Base-by-base conservation (phyloP, 2,113 vertebrate genomes). In the Sylvicapra grimmia region DNA sequence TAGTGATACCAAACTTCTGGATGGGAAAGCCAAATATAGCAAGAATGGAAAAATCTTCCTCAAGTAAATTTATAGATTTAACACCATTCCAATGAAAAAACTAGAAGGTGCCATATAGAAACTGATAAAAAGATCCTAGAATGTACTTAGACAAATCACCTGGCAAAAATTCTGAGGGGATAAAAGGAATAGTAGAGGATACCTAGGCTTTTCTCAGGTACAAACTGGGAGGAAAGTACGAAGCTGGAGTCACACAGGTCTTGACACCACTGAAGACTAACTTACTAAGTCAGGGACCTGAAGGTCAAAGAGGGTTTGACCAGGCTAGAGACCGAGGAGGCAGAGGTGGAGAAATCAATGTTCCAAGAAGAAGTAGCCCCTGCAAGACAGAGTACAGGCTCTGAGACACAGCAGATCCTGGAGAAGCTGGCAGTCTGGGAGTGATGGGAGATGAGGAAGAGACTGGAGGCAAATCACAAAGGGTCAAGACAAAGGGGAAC, bases 31-130 rank as follows among this genome's bases (percentile, higher is more conserved):
- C 87, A 94, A 68, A 86, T 56, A 51, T 25, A 79, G n/a, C 11
- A 91, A 91, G 72, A 85, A 91, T 44, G 14, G 29, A 88, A 95
- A 88, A 82, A 59, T 1, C 51, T 86, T 85, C 21, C 31, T 18
- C 11, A 80, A 80, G 47, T 84, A 87, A 86, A 86, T 96, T 56
- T 79, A 75, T 40, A 94, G 54, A 59, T 91, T 54, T 88, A 94
- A 90, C 18, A 97, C 25, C 4, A 82, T 80, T 89, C 36, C 59
- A 83, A 77, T 94, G 18, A 92, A 97, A 93, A 95, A 75, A 51
- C 27, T 56, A 97, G 51, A 94, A 63, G 56, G 49, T 90, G 33
- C 29, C 68, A 87, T 40, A 85, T 5, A 86, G 72, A 94, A 93
- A n/a, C 59, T 23, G 54, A 94, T 56, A 47, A 90, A 86, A 89